These are phyloP conservation scores for Tychaedon coryphoeus DNA, from an alignment of 2,113 vertebrate species.

Conservation along the genomic window DNA sequence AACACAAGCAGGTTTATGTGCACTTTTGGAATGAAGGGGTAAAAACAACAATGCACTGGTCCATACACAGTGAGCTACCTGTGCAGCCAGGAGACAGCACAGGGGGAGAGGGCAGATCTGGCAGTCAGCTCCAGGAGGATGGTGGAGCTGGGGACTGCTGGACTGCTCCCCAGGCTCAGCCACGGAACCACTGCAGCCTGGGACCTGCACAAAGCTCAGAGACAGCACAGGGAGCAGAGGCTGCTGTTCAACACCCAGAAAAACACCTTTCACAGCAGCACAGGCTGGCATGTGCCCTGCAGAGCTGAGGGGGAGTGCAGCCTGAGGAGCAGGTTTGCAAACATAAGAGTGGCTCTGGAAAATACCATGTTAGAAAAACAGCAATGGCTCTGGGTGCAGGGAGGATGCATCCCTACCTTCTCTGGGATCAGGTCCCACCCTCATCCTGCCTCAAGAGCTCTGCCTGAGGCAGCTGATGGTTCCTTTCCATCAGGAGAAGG, in stretches of 20 bases:
- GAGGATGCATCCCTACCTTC: not conserved
- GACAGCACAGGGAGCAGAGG: not conserved
- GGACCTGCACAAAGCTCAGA: not conserved
- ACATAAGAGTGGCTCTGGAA: not conserved
- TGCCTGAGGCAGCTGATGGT: not conserved
- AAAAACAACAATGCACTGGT: not conserved
- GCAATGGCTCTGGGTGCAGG: not conserved
- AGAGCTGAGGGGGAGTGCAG: not conserved
- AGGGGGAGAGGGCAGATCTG: not conserved
- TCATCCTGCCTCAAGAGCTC: no score
- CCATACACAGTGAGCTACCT: rapidly evolving
- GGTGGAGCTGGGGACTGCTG: not conserved
- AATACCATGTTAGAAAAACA: rapidly evolving
- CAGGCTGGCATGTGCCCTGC: not conserved
- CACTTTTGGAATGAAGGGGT: not conserved
- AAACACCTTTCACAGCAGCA: not conserved
- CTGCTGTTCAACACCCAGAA: not conserved
- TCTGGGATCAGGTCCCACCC: not conserved
- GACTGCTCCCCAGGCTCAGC: not conserved
- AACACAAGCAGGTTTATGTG: not conserved
- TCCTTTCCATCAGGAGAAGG: not conserved
- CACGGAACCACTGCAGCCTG: rapidly evolving
- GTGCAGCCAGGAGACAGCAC: not conserved
- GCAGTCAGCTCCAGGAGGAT: rapidly evolving
- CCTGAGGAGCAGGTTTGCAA: not conserved